Evolutionary conservation across 2,888 invertebrate genomes (phyloP).

Genomic region (Deilephila porcellus): DNA sequence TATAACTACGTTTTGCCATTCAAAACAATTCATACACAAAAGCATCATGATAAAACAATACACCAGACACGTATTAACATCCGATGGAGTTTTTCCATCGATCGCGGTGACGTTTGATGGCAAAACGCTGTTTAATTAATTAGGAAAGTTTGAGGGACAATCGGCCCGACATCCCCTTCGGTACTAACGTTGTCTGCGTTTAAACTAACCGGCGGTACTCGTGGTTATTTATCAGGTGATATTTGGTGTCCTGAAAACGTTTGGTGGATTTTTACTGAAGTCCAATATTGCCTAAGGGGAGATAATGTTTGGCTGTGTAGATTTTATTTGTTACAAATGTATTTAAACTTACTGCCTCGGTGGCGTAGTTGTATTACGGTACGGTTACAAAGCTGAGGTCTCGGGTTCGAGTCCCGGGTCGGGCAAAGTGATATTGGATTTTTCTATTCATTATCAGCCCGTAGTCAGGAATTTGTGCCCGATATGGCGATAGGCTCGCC

Average conservation of each 20-base stretch:
- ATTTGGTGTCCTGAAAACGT: neutral
- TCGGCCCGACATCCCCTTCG: neutral
- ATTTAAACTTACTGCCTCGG: no score
- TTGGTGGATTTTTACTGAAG: neutral
- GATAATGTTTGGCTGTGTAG: no score
- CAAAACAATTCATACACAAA: no score
- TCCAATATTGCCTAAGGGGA: neutral
- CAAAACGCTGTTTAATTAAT: slow-evolving; percentile 5
- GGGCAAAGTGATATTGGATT: no score
- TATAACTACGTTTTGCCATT: no score
- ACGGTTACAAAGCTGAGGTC: no score
- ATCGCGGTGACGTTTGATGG: slow-evolving; percentile 26
- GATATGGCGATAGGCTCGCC: no score
- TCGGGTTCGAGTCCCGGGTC: no score
- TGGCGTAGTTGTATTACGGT: no score
- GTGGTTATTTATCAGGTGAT: neutral
- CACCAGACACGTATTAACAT: neutral
- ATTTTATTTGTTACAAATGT: no score
- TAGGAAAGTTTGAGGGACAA: neutral
- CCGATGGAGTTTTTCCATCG: slow-evolving; percentile 27
- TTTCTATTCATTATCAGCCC: no score
- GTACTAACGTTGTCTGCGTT: neutral
- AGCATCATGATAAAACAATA: neutral
- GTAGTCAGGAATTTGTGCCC: no score
- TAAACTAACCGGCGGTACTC: neutral